Evolutionary conservation across 2,888 invertebrate genomes (phyloP).

Genomic region (Carpatolechia fugitivella): DNA sequence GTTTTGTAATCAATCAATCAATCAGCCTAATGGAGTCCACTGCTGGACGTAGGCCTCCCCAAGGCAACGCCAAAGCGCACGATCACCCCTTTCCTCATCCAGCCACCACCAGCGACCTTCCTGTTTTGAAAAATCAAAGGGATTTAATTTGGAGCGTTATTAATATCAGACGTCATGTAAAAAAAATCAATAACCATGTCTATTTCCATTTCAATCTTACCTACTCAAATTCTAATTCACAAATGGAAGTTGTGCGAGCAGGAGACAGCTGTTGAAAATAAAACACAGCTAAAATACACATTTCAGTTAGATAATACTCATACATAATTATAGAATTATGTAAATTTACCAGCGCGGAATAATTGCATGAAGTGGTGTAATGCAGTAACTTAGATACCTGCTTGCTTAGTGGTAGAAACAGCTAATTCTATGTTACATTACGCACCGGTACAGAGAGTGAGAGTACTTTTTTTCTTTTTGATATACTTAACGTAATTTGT

Average conservation of each 20-base stretch:
- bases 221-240: not conserved
- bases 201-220: not conserved
- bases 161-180: no score
- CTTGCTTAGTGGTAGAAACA: not conserved
- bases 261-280: not conserved
- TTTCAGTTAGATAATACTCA: slow-evolving; percentile 8
- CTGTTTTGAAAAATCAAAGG: no score
- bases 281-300: not conserved
- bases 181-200: not conserved
- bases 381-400: not conserved
- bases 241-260: not conserved
- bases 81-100: no score
- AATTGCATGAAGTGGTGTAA: slow-evolving; percentile 15
- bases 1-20: no score
- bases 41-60: no score
- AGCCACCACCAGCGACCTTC: no score
- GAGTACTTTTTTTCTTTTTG: not conserved
- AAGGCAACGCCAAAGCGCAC: no score
- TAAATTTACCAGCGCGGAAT: slow-evolving; percentile 9
- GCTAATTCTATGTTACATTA: slow-evolving; percentile 10
- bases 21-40: no score
- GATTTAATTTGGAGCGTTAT: no score
- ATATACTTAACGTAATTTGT: not conserved
- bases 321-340: slow-evolving; percentile 16
- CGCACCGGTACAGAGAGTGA: not conserved